Base-by-base conservation (phyloP, 2,888 invertebrate genomes). In the Nebria salina region DNA sequence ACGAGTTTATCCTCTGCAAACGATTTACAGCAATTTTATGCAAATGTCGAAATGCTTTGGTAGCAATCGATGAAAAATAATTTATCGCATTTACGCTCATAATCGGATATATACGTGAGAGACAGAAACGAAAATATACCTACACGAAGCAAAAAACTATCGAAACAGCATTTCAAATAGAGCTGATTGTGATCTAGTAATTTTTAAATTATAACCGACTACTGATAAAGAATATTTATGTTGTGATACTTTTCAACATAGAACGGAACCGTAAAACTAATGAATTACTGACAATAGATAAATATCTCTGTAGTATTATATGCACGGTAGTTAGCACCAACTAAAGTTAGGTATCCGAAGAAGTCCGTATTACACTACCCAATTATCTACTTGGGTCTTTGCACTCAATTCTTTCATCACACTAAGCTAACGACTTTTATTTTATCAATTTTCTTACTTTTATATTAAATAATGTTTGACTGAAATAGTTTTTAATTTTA, bases 161-260 rank as follows among this genome's bases (percentile, higher is more conserved):
- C 2, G 34, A 54, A 8, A 54, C 54, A 11, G 54, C 4, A 11
- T 54, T 54, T 54, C 54, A 54, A 54, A 54, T 54, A 8, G 54
- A 54, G 11, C 66, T 75, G 80, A 80, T 80, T 80, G 80, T 66
- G 70, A 80, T 80, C 80, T 75, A 75, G 75, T 80, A 80, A 80
- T 80, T 80, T 80, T 80, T 80, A 80, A 80, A 80, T 80, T 80
- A 80, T 75, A 80, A 80, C 75, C 70, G 75, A 75, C 54, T 68
- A 64, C 80, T 80, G 80, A 80, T 80, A 80, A 80, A 68, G 75
- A 80, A 80, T 75, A 75, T 75, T 80, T 80, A 80, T 75, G 75
- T 75, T 54, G 80, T 75, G 68, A 42, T 42, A 68, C 75, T 80
- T 80, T 80, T 80, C 80, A 80, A 80, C 80, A 75, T 80, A 26